A percentile compares a stretch with the other conserved stretches of the same genome.
Conservation (phyloP, 1,140 invertebrate genomes). For the Anastrepha ludens region DNA sequence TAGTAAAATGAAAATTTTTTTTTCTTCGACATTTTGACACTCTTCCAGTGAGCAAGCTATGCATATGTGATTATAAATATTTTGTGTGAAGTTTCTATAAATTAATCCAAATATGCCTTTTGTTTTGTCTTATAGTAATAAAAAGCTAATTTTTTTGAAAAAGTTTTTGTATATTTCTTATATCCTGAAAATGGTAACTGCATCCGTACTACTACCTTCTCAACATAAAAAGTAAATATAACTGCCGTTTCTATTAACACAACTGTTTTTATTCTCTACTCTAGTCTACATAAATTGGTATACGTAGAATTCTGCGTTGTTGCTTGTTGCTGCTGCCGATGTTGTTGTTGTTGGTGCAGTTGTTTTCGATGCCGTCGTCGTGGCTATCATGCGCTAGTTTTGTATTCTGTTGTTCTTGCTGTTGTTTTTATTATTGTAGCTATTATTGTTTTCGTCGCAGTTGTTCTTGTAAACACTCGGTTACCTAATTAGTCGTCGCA, state of each 20-base stretch:
- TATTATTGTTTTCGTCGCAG: conserved; percentile 40
- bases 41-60: too few relatives aligned
- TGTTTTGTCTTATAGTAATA: too few relatives aligned
- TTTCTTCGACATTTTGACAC: too few relatives aligned
- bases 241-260: neutral
- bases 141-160: too few relatives aligned
- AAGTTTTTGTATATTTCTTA: too few relatives aligned
- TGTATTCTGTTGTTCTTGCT: conserved; percentile 20
- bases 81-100: too few relatives aligned
- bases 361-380: neutral
- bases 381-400: conserved; percentile 32
- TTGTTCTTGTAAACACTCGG: conserved; percentile 58
- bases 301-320: conserved; percentile 20
- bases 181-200: too few relatives aligned
- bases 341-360: neutral
- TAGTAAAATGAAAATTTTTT: too few relatives aligned
- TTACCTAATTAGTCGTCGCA: conserved; percentile 72
- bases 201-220: neutral
- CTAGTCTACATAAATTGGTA: conserved; percentile 4
- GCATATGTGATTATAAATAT: too few relatives aligned
- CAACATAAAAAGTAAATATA: neutral
- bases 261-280: neutral
- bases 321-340: neutral
- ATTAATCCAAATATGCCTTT: too few relatives aligned
- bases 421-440: conserved; percentile 36